Base-by-base conservation (phyloP, 2,113 vertebrate species). In the Acanthisitta chloris region DNA sequence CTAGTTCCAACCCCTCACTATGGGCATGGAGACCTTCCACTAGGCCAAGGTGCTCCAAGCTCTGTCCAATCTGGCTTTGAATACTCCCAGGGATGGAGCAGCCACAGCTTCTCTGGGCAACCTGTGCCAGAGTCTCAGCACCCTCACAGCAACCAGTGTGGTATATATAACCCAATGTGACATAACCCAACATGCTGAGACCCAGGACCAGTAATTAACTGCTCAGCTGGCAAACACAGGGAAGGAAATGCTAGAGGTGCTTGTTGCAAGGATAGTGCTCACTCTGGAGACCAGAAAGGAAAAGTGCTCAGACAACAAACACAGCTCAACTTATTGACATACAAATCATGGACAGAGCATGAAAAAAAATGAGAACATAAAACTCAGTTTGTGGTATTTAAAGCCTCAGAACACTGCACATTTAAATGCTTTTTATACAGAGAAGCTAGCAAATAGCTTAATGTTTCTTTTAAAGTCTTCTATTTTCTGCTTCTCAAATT, bases 401-500 rank as follows among this genome's bases (percentile, higher is more conserved):
- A 96, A 90, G 90, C 40, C 46, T 88, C 38, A 73, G 77, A 96
- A 88, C 16, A 9, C 49, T 51, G 70, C 70, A 78, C 40, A 76
- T 92, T 88, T 89, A 90, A 94, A 86, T 91, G 12, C 48, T 67
- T 94, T 81, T 95, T 79, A 72, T 83, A 43, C 55, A 54, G 65
- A 62, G 77, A 85, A 93, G 36, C 51, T 88, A 65, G 88, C 79
- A 95, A 93, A 94, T 79, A 81, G 43, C 69, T 90, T 71, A 33
- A 4, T 72, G 69, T 74, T 92, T 94, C 90, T 92, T 93, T 88
- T 45, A 34, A 88, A 84, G 71, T 79, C 91, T 93, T 88, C 92
- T 93, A 87, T 93, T 95, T 97, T 96, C 91, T 95, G 78, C 90
- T 91, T 82, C 83, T 96, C 86, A 89, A 77, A 69, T 87, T 92